These are phyloP conservation scores for Agonopterix alstromeriana DNA, from an alignment of 2,888 invertebrate genomes.

Conservation along the genomic window DNA sequence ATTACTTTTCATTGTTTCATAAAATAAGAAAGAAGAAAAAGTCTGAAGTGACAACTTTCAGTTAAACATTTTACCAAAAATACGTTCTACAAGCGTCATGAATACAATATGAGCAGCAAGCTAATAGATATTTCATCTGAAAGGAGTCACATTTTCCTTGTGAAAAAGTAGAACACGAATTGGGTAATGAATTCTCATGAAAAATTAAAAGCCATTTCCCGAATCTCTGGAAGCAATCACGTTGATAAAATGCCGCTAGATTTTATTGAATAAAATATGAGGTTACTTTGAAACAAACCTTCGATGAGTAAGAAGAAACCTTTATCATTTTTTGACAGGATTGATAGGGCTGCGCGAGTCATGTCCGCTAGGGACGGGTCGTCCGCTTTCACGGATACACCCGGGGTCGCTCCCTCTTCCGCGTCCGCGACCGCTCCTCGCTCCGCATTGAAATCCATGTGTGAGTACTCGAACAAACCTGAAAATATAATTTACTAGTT, in stretches of 20 bases:
- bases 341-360: constrained; percentile 83
- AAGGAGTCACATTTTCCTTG: neutral
- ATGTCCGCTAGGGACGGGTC: constrained; percentile 87
- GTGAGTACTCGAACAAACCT: constrained; percentile 87
- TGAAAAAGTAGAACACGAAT: neutral
- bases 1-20: neutral
- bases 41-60: no score
- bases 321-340: constrained; percentile 83
- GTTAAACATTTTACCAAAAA: no score
- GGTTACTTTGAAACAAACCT: constrained; percentile 68
- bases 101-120: constrained; percentile 18
- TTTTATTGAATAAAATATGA: neutral
- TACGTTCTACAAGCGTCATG: constrained; percentile 7
- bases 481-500: constrained; percentile 9
- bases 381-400: constrained; percentile 77
- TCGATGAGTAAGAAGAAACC: constrained; percentile 86
- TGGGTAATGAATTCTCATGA: neutral
- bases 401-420: constrained; percentile 75
- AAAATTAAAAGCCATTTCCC: neutral
- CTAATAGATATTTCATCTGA: neutral
- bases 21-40: constrained; percentile 6
- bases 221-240: neutral
- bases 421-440: constrained; percentile 77
- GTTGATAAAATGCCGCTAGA: neutral
- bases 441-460: constrained; percentile 88